Evolutionary conservation across 2,113 vertebrate species (phyloP), one percentile per base, ranked within the genome.

Genomic region (Lathamus discolor): DNA sequence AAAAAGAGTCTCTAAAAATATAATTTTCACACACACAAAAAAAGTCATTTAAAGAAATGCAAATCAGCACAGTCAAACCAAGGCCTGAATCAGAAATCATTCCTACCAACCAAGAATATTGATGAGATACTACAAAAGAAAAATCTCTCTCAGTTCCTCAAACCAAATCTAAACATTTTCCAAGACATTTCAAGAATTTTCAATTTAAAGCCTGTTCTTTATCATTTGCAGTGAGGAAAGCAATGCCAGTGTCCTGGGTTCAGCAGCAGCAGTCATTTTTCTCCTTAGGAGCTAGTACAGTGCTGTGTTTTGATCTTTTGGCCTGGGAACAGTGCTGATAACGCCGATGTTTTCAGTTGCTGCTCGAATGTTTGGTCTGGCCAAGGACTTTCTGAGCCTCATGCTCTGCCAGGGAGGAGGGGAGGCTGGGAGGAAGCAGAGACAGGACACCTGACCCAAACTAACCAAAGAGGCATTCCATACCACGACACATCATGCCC

Each of bases 1-100:
- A 41, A 90, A 87, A 83, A 67, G 14, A 68, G 20, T 68, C 54
- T 87, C 81, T 69, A 73, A 94, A 91, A 93, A 91, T 67, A 84
- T 7, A 28, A 43, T 78, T 78, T 68, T 76, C 70, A 76, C 28
- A 55, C 22, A 31, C 29, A 35, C 16, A 39, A 24, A 64, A 68
- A 51, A 17, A 82, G 33, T 46, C 0, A 63, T 70, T 63, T 83
- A 6, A 41, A 89, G 43, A 79, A 83, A 93, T 48, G 59, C 31
- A 81, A 86, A 90, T 77, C 44, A 69, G 16, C 41, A 49, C 0
- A 1, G 79, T 69, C 75, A 83, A 54, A 88, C 79, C 92, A 86
- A 86, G 83, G 52, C 67, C 72, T 70, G 83, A 86, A 46, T 62
- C 75, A 68, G 57, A 77, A 86, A 78, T 54, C 10, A 37, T 41